Evolutionary conservation across 2,888 invertebrate genomes (phyloP).

Genomic region (Ferdinandea cuprea): DNA sequence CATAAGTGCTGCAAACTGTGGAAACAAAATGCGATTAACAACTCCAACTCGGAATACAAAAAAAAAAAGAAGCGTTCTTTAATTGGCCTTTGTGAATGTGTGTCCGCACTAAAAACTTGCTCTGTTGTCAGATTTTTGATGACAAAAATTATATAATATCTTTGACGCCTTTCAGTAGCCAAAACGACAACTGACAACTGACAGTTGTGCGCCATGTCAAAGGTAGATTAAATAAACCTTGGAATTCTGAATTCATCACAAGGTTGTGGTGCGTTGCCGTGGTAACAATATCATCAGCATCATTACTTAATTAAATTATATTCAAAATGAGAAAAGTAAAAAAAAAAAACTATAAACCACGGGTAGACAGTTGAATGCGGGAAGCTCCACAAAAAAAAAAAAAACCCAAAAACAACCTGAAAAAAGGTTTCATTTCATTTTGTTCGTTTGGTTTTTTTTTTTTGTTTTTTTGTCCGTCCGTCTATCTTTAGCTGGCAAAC

Average conservation of each 20-base stretch:
- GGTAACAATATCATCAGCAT: conserved; percentile 60
- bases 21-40: conserved; percentile 66
- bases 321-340: conserved; percentile 22
- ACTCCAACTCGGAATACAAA: too few relatives aligned
- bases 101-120: background rate
- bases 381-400: conserved; percentile 6
- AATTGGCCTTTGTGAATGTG: conserved; percentile 60
- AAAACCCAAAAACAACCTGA: conserved; percentile 8
- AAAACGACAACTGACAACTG: background rate
- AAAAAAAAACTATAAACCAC: conserved; percentile 35
- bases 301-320: conserved; percentile 62
- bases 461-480: background rate
- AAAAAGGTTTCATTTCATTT: conserved; percentile 17
- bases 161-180: conserved; percentile 32
- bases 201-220: conserved; percentile 8
- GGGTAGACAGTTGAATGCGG: background rate
- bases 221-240: conserved; percentile 7
- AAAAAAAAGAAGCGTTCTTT: conserved; percentile 34
- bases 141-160: conserved; percentile 33
- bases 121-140: conserved; percentile 24
- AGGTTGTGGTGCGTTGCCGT: conserved; percentile 15
- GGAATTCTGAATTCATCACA: conserved; percentile 40
- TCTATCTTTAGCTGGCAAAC: conserved; percentile 20
- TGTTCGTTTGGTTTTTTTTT: background rate
- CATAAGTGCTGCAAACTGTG: conserved; percentile 1